A percentile compares a stretch with the other conserved stretches of the same genome.
Evolutionary conservation across 2,113 vertebrate genomes (phyloP).

Genomic region (Nibea coibor): DNA sequence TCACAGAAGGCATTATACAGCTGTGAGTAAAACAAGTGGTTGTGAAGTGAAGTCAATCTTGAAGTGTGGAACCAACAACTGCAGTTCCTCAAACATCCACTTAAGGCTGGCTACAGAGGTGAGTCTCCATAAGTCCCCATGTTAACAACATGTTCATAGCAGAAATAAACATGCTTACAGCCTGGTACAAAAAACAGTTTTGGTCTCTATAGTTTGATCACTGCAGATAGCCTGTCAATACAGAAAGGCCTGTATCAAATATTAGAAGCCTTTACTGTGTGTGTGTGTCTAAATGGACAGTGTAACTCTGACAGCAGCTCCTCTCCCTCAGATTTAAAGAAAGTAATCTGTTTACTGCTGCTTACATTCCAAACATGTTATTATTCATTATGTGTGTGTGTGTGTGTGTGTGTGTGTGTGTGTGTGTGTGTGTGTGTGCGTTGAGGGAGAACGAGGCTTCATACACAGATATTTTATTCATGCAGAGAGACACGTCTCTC

Average conservation of each 20-base stretch:
- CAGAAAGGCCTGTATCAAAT: background rate
- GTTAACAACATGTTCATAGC: too few species aligned
- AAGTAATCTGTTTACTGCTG: slow-evolving; percentile 18
- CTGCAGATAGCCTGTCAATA: background rate
- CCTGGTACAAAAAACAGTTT: too few species aligned
- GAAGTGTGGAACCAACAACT: too few species aligned
- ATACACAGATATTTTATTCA: slow-evolving; percentile 28
- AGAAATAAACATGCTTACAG: too few species aligned
- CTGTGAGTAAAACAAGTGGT: background rate
- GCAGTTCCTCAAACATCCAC: too few species aligned
- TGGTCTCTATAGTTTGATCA: background rate
- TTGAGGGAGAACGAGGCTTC: background rate
- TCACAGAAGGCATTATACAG: background rate
- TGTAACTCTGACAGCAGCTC: background rate
- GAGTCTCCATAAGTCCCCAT: too few species aligned
- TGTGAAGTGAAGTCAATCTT: too few species aligned
- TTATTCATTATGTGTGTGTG: slow-evolving; percentile 15
- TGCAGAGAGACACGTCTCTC: background rate
- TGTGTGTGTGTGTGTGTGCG: background rate
- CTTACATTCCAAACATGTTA: slow-evolving; percentile 11
- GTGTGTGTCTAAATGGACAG: background rate
- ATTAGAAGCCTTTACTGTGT: background rate
- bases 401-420: background rate
- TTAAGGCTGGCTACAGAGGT: too few species aligned
- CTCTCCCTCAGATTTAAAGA: slow-evolving; percentile 3